A percentile compares a stretch with the other conserved stretches of the same genome.
These are phyloP conservation scores for Limnephilus lunatus DNA, from an alignment of 2,888 invertebrate species.

Conservation along the genomic window DNA sequence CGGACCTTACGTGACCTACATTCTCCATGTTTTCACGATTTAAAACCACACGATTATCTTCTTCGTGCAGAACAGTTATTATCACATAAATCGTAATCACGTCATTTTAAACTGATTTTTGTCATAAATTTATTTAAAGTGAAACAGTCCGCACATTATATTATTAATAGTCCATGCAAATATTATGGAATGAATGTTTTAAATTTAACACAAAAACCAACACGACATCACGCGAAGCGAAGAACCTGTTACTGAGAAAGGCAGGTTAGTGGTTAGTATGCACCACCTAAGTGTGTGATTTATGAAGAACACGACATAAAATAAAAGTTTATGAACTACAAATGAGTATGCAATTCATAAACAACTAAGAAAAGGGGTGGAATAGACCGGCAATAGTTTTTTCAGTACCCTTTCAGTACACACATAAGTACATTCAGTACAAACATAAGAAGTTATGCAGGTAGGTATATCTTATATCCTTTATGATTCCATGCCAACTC, in stretches of 20 bases:
- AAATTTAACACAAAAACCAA: background rate
- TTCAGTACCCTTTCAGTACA: background rate
- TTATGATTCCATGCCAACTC: too few relatives aligned
- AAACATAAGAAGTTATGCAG: too few relatives aligned
- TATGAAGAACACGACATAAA: background rate
- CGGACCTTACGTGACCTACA: background rate
- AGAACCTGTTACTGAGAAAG: background rate
- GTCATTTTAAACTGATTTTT: background rate
- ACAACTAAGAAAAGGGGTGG: background rate
- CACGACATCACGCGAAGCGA: background rate
- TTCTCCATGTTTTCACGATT: background rate
- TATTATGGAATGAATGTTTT: background rate
- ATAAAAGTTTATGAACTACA: background rate
- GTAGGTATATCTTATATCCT: too few relatives aligned
- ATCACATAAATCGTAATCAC: background rate
- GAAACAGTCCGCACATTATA: background rate
- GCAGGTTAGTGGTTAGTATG: background rate
- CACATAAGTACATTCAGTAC: too few relatives aligned
- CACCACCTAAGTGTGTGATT: background rate
- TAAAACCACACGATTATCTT: background rate
- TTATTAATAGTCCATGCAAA: background rate
- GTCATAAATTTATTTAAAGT: background rate
- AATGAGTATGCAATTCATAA: background rate
- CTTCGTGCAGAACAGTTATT: background rate
- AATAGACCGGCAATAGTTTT: background rate